These are phyloP conservation scores for Psephotus haematonotus DNA, from an alignment of 2,113 vertebrate species.

Conservation along the genomic window DNA sequence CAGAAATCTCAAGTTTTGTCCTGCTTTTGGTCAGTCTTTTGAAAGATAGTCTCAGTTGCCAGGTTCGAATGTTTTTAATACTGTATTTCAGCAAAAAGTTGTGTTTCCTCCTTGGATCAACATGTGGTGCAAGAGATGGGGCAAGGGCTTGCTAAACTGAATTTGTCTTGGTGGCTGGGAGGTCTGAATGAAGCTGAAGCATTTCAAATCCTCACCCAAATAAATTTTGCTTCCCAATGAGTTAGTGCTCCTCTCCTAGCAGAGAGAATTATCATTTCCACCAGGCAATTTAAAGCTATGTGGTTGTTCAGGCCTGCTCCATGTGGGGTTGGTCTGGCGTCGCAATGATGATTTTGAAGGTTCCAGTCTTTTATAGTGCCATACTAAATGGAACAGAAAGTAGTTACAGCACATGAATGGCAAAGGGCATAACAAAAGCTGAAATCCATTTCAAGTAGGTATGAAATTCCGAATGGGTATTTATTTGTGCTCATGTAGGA, in stretches of 20 bases:
- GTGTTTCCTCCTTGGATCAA: background rate
- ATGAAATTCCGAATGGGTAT: background rate
- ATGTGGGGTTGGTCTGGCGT: accelerated
- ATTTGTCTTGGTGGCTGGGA: background rate
- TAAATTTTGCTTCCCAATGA: background rate
- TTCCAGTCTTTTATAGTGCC: background rate
- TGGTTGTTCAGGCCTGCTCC: background rate
- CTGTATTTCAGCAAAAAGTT: background rate
- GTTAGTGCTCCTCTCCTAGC: background rate
- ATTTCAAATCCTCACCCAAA: background rate
- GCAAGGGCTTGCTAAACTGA: background rate
- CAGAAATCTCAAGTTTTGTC: background rate
- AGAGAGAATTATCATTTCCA: background rate
- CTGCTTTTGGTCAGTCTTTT: background rate
- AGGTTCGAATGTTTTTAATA: background rate
- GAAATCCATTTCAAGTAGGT: background rate
- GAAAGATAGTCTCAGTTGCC: background rate
- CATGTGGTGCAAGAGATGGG: background rate
- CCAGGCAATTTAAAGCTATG: background rate
- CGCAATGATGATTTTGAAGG: background rate
- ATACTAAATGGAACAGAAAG: background rate
- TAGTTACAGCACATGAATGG: background rate
- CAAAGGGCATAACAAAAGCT: background rate
- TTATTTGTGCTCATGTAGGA: background rate
- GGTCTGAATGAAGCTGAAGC: background rate